Percentiles rank a stretch among this genome's conserved stretches.
Conservation (phyloP, 2,113 vertebrate genomes). For the Tricholaema leucomelas region DNA sequence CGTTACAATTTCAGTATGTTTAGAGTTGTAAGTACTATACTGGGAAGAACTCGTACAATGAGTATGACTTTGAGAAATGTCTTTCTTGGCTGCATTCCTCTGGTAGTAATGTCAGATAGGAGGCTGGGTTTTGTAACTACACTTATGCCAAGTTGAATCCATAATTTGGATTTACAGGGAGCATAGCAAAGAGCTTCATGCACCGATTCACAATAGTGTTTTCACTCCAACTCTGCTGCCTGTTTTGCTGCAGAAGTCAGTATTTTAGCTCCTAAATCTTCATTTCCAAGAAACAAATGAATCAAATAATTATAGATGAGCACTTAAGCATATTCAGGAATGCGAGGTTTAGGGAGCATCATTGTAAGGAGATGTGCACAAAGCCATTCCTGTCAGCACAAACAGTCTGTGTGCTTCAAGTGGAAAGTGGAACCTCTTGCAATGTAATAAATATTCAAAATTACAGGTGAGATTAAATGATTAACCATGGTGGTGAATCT, state of each 20-base stretch:
- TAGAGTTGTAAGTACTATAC: neutral
- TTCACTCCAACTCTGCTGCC: neutral
- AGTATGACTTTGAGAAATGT: neutral
- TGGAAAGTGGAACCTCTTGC: neutral
- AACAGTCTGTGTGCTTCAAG: neutral
- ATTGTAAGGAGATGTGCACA: accelerated
- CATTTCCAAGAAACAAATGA: neutral
- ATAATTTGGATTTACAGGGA: neutral
- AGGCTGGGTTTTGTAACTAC: neutral
- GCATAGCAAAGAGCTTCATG: neutral
- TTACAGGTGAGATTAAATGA: neutral
- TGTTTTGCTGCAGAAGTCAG: neutral
- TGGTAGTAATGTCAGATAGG: neutral
- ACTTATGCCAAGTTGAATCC: neutral
- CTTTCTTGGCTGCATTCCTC: neutral
- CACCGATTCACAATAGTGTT: neutral
- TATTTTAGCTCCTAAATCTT: neutral
- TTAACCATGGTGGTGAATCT: neutral
- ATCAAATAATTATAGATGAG: neutral
- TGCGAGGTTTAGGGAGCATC: neutral
- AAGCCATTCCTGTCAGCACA: accelerated
- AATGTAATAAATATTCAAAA: neutral
- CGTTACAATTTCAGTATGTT: neutral
- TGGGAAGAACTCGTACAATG: neutral
- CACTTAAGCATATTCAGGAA: neutral